Base-by-base conservation (phyloP, 2,797 vertebrate species). In the Allobates femoralis region DNA sequence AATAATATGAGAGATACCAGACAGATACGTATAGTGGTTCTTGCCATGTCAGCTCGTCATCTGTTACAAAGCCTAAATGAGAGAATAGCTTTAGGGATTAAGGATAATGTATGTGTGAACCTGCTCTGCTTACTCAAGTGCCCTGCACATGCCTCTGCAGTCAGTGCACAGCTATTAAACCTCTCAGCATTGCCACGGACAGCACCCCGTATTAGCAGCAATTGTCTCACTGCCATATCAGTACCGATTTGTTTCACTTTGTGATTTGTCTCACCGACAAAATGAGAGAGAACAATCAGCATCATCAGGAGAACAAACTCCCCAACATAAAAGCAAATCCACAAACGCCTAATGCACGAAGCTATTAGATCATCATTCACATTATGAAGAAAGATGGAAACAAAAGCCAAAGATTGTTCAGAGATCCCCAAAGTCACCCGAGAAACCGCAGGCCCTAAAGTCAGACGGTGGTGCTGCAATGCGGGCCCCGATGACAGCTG, bases 221-320 rank as follows among this genome's bases (percentile, higher is more conserved):
- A 34, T n/a, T 32, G 67, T 26, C 62, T 83, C 28, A 74, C 26
- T 34, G 56, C 66, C 34, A 30, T 10, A 64, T 51, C 50, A 37
- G 16, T 69, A 85, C 71, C 51, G 77, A 85, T 80, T n/a, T 74
- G 84, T 85, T 79, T 71, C 32, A 23, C 64, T 73, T 73, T 19
- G 26, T 46, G 50, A 41, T 74, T 64, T 86, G 12, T 66, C n/a
- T 6, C 28, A 79, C 73, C 84, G 62, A 66, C 84, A 60, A 85
- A 56, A 85, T 41, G 23, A 58, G 16, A 26, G 37, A 41, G 37
- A 7, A 41, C 37, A 41, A 41, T 41, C 37, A 41, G 37, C 3
- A 7, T 41, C 1, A 5, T 46, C 7, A 46, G 41, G 28, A 79
- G 53, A 73, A 60, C 66, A 85, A 50, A 67, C 53, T 19, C 60